These are phyloP conservation scores for Thinocorus orbignyianus DNA, from an alignment of 2,113 vertebrate genomes.

Conservation along the genomic window DNA sequence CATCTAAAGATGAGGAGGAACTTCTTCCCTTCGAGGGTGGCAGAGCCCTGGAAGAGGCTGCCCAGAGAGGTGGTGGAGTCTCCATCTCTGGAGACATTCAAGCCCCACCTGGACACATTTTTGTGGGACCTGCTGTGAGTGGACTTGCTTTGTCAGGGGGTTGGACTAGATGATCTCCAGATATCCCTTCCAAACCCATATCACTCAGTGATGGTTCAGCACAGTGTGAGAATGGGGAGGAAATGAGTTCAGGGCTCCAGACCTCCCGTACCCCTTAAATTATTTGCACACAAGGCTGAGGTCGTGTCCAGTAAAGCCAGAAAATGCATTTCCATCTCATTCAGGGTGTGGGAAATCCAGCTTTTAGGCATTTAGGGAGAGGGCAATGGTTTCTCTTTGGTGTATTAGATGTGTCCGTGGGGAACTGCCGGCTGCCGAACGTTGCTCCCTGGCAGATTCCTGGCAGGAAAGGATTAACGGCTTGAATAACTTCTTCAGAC, in stretches of 20 bases:
- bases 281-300: background rate
- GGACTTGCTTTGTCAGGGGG: too few species aligned
- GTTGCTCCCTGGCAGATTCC: background rate
- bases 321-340: fast-evolving
- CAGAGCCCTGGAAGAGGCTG: too few species aligned
- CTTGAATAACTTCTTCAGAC: background rate
- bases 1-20: too few species aligned
- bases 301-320: background rate
- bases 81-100: too few species aligned
- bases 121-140: too few species aligned
- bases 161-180: too few species aligned
- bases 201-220: background rate
- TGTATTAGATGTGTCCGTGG: background rate
- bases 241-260: background rate
- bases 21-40: too few species aligned
- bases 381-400: background rate
- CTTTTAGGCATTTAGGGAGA: background rate
- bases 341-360: background rate
- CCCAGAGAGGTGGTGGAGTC: too few species aligned
- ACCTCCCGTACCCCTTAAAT: background rate
- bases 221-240: fast-evolving
- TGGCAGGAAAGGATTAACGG: background rate
- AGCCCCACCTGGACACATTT: too few species aligned
- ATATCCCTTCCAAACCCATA: too few species aligned
- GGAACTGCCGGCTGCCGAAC: fast-evolving